Base-by-base conservation (phyloP, 2,113 vertebrate genomes). In the Eptatretus burgeri region DNA sequence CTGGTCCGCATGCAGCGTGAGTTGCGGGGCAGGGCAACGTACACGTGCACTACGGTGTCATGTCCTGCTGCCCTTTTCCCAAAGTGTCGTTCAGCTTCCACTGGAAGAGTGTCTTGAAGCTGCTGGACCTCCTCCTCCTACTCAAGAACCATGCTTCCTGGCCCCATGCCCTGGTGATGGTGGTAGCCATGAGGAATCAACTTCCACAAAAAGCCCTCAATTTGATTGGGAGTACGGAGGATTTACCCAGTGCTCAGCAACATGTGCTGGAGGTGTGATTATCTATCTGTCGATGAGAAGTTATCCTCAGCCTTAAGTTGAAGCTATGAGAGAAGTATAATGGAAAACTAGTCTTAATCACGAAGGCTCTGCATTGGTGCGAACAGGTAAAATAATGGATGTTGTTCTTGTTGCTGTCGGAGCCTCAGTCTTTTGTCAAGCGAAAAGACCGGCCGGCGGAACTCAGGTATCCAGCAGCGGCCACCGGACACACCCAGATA, bases 141-240 rank as follows among this genome's bases (percentile, higher is more conserved):
- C 73, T 2, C 77, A 78, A 66, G 81, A 80, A 69, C 70, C 77
- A 64, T 96, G 88, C 69, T 87, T 86, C 41, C 73, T 74, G 1
- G 79, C 77, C 2, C 80, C 85, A 0, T 96, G 89, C 73, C 27
- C 27, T 41, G 27, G 3, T 41, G 27, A 41, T 41, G 27, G 27
- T 41, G 27, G 27, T 41, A 7, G 27, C 27, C 27, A 41, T 41
- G 27, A 41, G 27, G 27, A 41, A 41, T 41, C 27, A 41, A 41
- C 27, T 41, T 41, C 27, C 27, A 41, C 27, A 87, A 53, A 80
- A 85, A 69, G 78, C 85, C 11, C 79, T 83, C 49, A 84, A 84
- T 79, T 83, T 50, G 85, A 93, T 71, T 96, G 88, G 89, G 84
- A 93, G 64, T 91, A 91, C 1, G 78, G 84, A 64, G 86, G 85